phyloP scores from a whole-genome alignment of 2,113 vertebrate species.

The Bos indicus region DNA sequence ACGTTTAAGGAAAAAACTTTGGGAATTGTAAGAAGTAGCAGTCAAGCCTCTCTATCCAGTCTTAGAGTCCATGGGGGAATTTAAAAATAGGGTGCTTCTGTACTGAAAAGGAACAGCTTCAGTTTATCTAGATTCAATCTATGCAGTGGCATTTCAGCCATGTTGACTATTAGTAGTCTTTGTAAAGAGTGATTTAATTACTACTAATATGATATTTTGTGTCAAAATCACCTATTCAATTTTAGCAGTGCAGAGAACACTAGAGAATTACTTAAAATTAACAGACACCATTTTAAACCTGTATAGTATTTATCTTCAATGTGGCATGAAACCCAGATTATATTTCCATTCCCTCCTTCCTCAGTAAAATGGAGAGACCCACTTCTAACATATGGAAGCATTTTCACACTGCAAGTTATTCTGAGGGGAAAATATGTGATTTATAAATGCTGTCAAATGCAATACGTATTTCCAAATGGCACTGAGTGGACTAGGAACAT shows the following conservation, averaged over 20 bases:
- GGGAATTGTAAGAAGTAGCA: neutral
- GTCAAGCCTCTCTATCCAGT: neutral
- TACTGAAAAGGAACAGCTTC: neutral
- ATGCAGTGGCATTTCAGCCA: neutral
- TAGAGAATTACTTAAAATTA: neutral
- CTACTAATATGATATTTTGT: neutral
- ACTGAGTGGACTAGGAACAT: neutral
- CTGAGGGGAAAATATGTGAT: slow-evolving; percentile 36
- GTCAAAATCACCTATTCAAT: neutral
- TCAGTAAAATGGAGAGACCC: neutral
- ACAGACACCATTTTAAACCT: neutral
- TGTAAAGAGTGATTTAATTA: neutral
- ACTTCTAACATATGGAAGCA: slow-evolving; percentile 44
- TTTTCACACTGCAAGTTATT: slow-evolving; percentile 58
- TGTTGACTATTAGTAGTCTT: neutral
- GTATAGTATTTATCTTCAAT: neutral
- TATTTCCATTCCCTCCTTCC: neutral
- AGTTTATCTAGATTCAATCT: neutral
- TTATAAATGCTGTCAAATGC: slow-evolving; percentile 50
- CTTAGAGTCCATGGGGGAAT: neutral
- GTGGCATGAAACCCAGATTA: neutral
- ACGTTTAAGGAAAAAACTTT: neutral
- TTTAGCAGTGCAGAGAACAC: neutral
- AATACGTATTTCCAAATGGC: slow-evolving; percentile 54
- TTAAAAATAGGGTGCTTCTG: neutral